Evolutionary conservation across 2,888 invertebrate genomes (phyloP).

Genomic region (Leptura quadrifasciata): DNA sequence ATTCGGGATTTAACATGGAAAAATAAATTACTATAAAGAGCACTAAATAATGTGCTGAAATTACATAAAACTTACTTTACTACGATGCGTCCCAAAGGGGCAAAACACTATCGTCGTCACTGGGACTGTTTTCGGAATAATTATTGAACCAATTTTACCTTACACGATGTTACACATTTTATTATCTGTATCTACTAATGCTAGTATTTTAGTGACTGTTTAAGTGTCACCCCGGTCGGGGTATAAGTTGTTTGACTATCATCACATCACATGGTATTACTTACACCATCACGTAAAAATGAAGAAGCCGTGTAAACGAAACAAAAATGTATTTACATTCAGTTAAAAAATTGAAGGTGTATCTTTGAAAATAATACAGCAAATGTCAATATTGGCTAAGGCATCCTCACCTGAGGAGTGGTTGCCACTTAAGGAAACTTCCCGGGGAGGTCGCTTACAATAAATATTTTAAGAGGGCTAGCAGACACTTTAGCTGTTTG

Average conservation of each 20-base stretch:
- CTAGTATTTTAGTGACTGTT: too few species aligned
- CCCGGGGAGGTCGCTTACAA: slow-evolving; percentile 67
- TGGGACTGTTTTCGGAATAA: too few species aligned
- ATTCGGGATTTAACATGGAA: too few species aligned
- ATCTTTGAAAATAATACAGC: slow-evolving; percentile 33
- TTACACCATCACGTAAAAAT: slow-evolving; percentile 20
- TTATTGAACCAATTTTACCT: too few species aligned
- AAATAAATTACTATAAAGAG: too few species aligned
- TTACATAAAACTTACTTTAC: too few species aligned
- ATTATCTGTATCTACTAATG: too few species aligned
- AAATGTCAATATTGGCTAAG: slow-evolving; percentile 59
- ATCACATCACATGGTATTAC: slow-evolving; percentile 8
- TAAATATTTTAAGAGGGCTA: slow-evolving; percentile 66
- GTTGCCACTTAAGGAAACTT: slow-evolving; percentile 60
- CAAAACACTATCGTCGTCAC: too few species aligned
- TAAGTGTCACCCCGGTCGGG: not conserved
- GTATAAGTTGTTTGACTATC: slow-evolving; percentile 14
- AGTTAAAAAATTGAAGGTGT: slow-evolving; percentile 30
- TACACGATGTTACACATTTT: too few species aligned
- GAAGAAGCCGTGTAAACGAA: slow-evolving; percentile 38
- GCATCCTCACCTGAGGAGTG: slow-evolving; percentile 59
- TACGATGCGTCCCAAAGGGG: too few species aligned
- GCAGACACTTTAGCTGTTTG: slow-evolving; percentile 54
- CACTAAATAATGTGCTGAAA: too few species aligned
- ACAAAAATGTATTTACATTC: slow-evolving; percentile 38